These are phyloP conservation scores for Leptoteleia sp. DNA, from an alignment of 1,140 invertebrate genomes.

Conservation along the genomic window DNA sequence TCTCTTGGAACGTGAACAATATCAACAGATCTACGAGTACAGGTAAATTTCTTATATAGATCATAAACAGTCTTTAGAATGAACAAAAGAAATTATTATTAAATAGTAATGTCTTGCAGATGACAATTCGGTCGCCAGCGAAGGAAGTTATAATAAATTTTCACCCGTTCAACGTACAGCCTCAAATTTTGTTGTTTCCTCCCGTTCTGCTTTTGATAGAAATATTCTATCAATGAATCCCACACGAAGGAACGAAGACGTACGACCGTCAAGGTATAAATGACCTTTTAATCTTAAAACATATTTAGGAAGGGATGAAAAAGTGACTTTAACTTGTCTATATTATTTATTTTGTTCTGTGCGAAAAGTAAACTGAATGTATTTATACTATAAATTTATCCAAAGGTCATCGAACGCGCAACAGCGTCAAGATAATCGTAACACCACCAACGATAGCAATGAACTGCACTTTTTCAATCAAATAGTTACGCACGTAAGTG, in stretches of 20 bases:
- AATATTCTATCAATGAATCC: constrained; percentile 25
- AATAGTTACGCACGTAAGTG: background rate
- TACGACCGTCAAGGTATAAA: too few species aligned
- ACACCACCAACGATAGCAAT: background rate
- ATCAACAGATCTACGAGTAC: background rate
- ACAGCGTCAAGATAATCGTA: background rate
- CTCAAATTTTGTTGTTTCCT: constrained; percentile 75
- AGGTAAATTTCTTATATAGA: too few species aligned
- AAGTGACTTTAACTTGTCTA: too few species aligned
- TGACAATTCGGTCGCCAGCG: constrained; percentile 68
- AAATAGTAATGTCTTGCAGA: background rate
- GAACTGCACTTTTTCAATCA: background rate
- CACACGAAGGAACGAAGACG: background rate
- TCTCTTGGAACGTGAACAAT: background rate
- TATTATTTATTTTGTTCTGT: too few species aligned
- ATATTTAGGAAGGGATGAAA: too few species aligned
- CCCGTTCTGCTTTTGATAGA: constrained; percentile 76
- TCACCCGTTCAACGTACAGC: constrained; percentile 34
- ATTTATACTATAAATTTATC: background rate
- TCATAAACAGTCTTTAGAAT: too few species aligned
- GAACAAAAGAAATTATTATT: background rate
- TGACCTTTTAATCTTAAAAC: too few species aligned
- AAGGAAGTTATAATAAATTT: constrained; percentile 60
- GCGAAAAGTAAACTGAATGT: too few species aligned
- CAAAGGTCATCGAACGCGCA: background rate